A percentile compares a stretch with the other conserved stretches of the same genome.
These are phyloP conservation scores for Aviceda subcristata DNA, from an alignment of 2,113 vertebrate species.

Conservation along the genomic window DNA sequence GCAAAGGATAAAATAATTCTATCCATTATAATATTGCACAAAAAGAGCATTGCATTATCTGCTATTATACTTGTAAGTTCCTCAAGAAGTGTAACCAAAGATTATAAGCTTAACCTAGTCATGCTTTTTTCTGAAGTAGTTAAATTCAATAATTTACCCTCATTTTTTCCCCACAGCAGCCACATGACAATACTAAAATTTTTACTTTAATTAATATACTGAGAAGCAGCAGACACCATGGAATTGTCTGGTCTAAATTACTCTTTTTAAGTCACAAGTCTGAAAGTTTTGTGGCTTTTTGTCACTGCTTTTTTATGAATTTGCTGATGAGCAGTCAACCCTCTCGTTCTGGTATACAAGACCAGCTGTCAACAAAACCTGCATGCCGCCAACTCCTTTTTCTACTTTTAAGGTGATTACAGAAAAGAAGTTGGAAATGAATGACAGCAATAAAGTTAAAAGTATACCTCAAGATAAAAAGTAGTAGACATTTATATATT, in stretches of 20 bases:
- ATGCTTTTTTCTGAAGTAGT: neutral
- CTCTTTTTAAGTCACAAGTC: neutral
- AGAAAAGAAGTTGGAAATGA: neutral
- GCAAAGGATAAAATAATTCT: neutral
- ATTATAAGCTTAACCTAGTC: neutral
- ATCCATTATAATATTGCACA: neutral
- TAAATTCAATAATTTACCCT: neutral
- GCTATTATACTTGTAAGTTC: neutral
- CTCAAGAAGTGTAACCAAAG: neutral
- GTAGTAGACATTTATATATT: neutral
- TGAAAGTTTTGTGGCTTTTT: neutral
- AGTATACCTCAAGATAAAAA: neutral
- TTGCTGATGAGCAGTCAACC: neutral
- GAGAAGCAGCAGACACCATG: neutral
- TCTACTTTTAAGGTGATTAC: neutral
- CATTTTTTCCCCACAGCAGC: neutral
- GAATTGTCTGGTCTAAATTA: neutral
- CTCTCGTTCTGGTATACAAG: neutral
- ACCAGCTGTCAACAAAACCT: neutral
- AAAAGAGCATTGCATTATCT: neutral
- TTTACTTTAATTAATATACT: neutral
- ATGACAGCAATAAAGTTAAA: neutral
- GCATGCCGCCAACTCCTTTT: neutral
- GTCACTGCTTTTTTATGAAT: neutral
- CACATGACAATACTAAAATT: neutral